A percentile compares a stretch with the other conserved stretches of the same genome.
phyloP scores from a whole-genome alignment of 2,888 invertebrate genomes.

The Drosophila lutescens region DNA sequence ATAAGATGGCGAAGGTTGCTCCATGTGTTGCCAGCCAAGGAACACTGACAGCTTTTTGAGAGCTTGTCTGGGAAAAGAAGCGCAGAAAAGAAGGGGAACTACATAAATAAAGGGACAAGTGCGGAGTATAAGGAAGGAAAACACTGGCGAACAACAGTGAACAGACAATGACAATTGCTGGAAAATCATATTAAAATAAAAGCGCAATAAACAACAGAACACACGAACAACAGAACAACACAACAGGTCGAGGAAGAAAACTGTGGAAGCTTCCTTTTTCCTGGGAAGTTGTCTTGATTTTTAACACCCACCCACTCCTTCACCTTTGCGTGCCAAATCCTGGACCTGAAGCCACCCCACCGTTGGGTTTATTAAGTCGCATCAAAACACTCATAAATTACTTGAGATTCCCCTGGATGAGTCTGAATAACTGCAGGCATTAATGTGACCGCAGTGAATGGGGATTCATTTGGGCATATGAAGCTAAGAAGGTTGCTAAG shows the following conservation, averaged over 20 bases:
- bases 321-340: neutral
- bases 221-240: neutral
- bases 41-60: slow-evolving; percentile 40
- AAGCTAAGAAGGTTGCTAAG: neutral
- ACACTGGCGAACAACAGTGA: slow-evolving; percentile 40
- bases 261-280: slow-evolving; percentile 6
- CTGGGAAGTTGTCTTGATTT: neutral
- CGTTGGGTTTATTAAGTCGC: slow-evolving; percentile 39
- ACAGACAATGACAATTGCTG: slow-evolving; percentile 59
- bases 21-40: slow-evolving; percentile 34
- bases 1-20: slow-evolving; percentile 30
- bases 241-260: neutral
- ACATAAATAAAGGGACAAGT: slow-evolving; percentile 28
- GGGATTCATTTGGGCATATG: neutral
- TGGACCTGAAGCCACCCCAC: neutral
- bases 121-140: slow-evolving; percentile 15
- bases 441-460: slow-evolving; percentile 9
- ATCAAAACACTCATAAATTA: slow-evolving; percentile 38
- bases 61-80: slow-evolving; percentile 32
- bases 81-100: slow-evolving; percentile 9
- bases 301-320: neutral
- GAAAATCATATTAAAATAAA: slow-evolving; percentile 65
- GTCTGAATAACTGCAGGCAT: slow-evolving; percentile 17
- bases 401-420: slow-evolving; percentile 20
- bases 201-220: slow-evolving; percentile 54